Conservation (phyloP, 2,888 invertebrate species). For the Ligdia adustata region DNA sequence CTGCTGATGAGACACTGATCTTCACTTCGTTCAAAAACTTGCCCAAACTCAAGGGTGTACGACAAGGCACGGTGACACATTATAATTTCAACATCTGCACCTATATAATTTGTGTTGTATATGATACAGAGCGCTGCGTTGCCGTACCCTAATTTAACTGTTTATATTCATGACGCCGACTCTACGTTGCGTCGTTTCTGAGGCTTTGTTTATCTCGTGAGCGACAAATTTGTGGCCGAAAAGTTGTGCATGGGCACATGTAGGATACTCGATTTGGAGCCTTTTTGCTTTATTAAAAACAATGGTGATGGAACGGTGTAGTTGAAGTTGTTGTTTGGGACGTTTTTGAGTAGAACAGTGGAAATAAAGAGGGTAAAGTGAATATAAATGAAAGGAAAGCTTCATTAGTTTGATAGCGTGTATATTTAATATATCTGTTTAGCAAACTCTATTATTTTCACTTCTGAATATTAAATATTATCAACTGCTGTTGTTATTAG, state of each 20-base stretch:
- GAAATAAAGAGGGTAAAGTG: not conserved
- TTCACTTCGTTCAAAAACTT: too few relatives aligned
- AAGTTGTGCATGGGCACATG: constrained; percentile 47
- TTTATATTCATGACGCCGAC: constrained; percentile 77
- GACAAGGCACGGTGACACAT: too few relatives aligned
- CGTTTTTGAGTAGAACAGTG: not conserved
- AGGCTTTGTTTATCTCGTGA: constrained; percentile 69
- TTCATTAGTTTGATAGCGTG: too few relatives aligned
- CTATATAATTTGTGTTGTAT: constrained; percentile 45
- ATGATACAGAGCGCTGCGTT: constrained; percentile 59
- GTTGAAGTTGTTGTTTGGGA: constrained; percentile 9
- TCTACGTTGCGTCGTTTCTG: constrained; percentile 56
- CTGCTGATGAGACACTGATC: too few relatives aligned
- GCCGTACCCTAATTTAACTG: constrained; percentile 71
- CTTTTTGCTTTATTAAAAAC: constrained; percentile 28
- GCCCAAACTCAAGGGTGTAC: too few relatives aligned
- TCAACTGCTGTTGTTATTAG: too few relatives aligned
- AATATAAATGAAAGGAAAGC: too few relatives aligned
- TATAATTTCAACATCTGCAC: too few relatives aligned
- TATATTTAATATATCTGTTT: too few relatives aligned
- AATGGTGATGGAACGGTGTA: constrained; percentile 17
- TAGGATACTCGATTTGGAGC: constrained; percentile 18
- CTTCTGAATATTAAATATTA: too few relatives aligned
- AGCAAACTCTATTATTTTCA: too few relatives aligned
- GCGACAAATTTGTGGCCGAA: constrained; percentile 67